Evolutionary conservation across 2,113 vertebrate species (phyloP).

Genomic region (Brachionichthys hirsutus): DNA sequence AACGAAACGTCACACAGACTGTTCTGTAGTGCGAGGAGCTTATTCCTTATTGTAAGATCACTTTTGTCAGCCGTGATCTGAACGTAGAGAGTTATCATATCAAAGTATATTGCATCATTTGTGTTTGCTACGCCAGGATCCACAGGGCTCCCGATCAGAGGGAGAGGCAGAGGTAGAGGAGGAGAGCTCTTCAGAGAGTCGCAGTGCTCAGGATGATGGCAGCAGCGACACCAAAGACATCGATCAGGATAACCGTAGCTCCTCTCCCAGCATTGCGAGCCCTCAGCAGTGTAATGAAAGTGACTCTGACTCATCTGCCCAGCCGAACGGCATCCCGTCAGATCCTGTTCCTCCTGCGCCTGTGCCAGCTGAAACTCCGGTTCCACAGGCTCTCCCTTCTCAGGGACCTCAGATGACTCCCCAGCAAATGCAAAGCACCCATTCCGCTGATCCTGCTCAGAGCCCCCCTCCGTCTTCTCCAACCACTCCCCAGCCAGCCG

Average conservation of each 20-base stretch:
- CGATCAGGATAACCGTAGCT: slow-evolving; percentile 99
- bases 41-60: not conserved
- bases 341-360: slow-evolving; percentile 72
- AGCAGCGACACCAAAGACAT: slow-evolving; percentile 99
- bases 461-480: slow-evolving; percentile 59
- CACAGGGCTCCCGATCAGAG: slow-evolving; percentile 88
- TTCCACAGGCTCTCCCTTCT: slow-evolving; percentile 36
- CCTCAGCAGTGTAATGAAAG: slow-evolving; percentile 96
- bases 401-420: slow-evolving; percentile 42
- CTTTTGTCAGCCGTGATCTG: not conserved
- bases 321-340: slow-evolving; percentile 83
- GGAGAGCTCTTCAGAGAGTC: slow-evolving; percentile 94
- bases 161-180: slow-evolving; percentile 78
- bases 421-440: slow-evolving; percentile 38
- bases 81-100: not conserved
- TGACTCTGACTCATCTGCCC: slow-evolving; percentile 93
- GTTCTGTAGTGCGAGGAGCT: not conserved
- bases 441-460: slow-evolving; percentile 63
- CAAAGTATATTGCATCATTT: not conserved
- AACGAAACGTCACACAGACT: not conserved
- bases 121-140: slow-evolving; percentile 76
- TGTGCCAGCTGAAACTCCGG: slow-evolving; percentile 48
- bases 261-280: slow-evolving; percentile 96
- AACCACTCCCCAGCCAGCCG: slow-evolving; percentile 38
- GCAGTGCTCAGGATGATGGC: slow-evolving; percentile 94